A percentile compares a stretch with the other conserved stretches of the same genome.
These are phyloP conservation scores for Luscinia megarhynchos DNA, from an alignment of 2,797 vertebrate genomes.

Conservation along the genomic window DNA sequence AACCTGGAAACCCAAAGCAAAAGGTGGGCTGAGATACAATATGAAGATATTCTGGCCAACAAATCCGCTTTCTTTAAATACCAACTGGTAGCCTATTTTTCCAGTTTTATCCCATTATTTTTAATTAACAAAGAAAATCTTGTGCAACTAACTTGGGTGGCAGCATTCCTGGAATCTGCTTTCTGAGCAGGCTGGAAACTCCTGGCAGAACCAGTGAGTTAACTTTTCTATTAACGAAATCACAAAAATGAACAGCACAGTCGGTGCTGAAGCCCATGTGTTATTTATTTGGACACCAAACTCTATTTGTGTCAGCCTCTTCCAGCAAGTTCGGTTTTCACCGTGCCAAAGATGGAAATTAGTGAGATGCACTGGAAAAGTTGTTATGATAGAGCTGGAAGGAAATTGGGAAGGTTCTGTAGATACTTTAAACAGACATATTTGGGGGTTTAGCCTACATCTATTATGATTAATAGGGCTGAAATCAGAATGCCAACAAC, in stretches of 20 bases:
- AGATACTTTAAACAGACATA: neutral
- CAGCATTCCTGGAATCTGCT: constrained; percentile 48
- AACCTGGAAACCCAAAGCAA: constrained; percentile 1
- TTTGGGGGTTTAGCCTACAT: neutral
- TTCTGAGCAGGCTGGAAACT: constrained; percentile 16
- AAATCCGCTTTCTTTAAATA: neutral
- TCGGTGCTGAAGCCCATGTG: constrained; percentile 8
- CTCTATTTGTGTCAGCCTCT: neutral
- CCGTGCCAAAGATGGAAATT: constrained; percentile 17
- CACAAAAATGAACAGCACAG: constrained; percentile 12
- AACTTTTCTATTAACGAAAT: constrained; percentile 15
- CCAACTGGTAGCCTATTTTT: neutral
- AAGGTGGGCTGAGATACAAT: neutral
- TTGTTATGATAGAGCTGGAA: neutral
- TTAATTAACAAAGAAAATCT: constrained; percentile 55
- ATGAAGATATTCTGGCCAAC: neutral
- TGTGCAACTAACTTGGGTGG: constrained; percentile 54
- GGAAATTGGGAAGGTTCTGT: neutral
- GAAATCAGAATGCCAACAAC: neutral
- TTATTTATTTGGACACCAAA: constrained; percentile 52
- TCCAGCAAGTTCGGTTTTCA: constrained; percentile 13
- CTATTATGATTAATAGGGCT: neutral
- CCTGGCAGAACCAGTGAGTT: constrained; percentile 14
- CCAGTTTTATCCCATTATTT: constrained; percentile 12
- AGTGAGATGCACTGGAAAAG: constrained; percentile 18